Evolutionary conservation across 2,113 vertebrate genomes (phyloP), one percentile per base, ranked within the genome.

Genomic region (Bufo bufo): DNA sequence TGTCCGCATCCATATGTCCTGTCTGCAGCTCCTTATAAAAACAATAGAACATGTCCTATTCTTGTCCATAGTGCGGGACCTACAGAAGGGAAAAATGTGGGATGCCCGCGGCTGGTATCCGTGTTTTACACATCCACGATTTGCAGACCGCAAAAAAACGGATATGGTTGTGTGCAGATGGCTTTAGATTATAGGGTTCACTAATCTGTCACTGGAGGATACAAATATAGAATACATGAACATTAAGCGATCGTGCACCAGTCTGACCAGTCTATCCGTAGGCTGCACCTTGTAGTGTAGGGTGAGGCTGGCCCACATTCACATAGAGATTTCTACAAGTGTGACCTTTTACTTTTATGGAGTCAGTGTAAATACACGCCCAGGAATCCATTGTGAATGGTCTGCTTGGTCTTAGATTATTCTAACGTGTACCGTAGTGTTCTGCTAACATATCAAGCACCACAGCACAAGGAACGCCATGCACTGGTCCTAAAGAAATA

Each of bases 211-310:
- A 12, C 56, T 23, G n/a, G 23, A 23, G 45, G 20, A 54, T 11
- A 3, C 2, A 1, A 12, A 77, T n/a, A 77, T 10, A 71, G 10
- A 49, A 49, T 50, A n/a, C 14, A 82, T 66, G 23, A 33, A 10
- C 43, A 54, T 43, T 66, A 65, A 54, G 49, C 20, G 43, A 20
- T 3, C 5, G 20, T 33, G 66, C n/a, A 79, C 86, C 49, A 19
- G 86, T 87, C 33, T n/a, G 61, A 87, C 86, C 66, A 74, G 86
- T 82, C 74, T 59, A 43, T 81, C 10, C 12, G 65, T 47, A 77
- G 54, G 72, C 85, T 33, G 75, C 77, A 14, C 61, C 58, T 47
- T 56, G 45, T 65, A 54, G 56, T 71, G 19, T 52, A n/a, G 45
- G 79, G 66, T 72, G 86, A 82, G 77, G 66, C 43, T 50, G 45